Evolutionary conservation across 2,888 invertebrate species (phyloP).

Genomic region (Drosophila fungiperda): DNA sequence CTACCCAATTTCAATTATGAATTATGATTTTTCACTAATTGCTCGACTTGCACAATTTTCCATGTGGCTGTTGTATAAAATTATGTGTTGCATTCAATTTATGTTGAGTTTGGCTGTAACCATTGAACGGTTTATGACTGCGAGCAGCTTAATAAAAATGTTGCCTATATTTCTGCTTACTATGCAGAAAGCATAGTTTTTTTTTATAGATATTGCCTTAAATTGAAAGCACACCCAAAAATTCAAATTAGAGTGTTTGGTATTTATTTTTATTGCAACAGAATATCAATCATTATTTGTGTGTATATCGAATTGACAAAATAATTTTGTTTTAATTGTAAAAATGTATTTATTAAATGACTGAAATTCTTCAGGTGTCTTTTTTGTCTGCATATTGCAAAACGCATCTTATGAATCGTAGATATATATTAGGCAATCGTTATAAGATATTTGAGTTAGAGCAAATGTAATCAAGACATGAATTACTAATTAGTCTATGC

Average conservation of each 20-base stretch:
- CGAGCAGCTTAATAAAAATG: constrained; percentile 26
- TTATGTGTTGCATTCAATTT: constrained; percentile 46
- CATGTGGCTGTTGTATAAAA: constrained; percentile 53
- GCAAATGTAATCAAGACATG: background rate
- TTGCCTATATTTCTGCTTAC: constrained; percentile 42
- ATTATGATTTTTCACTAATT: constrained; percentile 53
- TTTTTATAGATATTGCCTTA: background rate
- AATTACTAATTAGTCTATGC: background rate
- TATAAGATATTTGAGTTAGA: background rate
- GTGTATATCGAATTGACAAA: background rate
- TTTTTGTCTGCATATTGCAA: background rate
- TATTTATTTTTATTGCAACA: background rate
- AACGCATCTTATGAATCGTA: too few relatives aligned
- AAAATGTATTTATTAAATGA: background rate
- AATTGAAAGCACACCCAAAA: background rate
- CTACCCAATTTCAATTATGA: constrained; percentile 48
- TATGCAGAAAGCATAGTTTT: background rate
- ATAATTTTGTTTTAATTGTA: background rate
- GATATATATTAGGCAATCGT: too few relatives aligned
- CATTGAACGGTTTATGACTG: constrained; percentile 39
- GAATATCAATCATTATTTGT: background rate
- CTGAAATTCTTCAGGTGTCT: background rate
- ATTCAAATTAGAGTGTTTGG: background rate
- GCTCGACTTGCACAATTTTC: constrained; percentile 37
- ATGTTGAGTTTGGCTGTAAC: constrained; percentile 47